These are phyloP conservation scores for Aplodontia rufa DNA, from an alignment of 2,113 vertebrate species.

Conservation along the genomic window DNA sequence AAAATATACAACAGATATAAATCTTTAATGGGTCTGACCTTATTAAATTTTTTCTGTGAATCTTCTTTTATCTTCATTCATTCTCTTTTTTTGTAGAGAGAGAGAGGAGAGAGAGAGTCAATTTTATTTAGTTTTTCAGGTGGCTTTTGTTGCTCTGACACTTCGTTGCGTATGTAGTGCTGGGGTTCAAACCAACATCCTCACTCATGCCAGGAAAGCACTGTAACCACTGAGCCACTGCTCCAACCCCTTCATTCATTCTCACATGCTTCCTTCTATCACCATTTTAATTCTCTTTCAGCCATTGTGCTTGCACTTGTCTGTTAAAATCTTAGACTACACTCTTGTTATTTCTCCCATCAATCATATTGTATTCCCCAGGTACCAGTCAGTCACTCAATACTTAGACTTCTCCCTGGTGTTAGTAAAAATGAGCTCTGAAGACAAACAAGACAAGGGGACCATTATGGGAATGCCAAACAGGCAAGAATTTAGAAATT, in stretches of 20 bases:
- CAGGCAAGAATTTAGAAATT: neutral
- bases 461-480: neutral
- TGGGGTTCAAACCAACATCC: too few species aligned
- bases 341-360: neutral
- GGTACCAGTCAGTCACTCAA: neutral
- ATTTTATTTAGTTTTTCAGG: too few species aligned
- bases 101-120: too few species aligned
- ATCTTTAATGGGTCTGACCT: slow-evolving; percentile 51
- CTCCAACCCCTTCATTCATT: neutral
- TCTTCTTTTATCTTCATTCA: neutral
- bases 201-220: too few species aligned
- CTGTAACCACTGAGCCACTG: too few species aligned
- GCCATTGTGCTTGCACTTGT: neutral
- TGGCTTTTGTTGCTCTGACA: too few species aligned
- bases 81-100: neutral
- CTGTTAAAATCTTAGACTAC: neutral
- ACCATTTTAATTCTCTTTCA: neutral
- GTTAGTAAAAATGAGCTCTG: neutral
- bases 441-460: neutral
- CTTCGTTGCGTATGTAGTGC: too few species aligned
- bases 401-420: neutral
- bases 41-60: slow-evolving; percentile 35
- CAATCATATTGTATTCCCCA: neutral
- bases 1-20: slow-evolving; percentile 68
- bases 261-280: neutral